Percentiles rank a stretch among this genome's conserved stretches.
Conservation (phyloP, 2,113 vertebrate genomes). For the Notothenia rossii region DNA sequence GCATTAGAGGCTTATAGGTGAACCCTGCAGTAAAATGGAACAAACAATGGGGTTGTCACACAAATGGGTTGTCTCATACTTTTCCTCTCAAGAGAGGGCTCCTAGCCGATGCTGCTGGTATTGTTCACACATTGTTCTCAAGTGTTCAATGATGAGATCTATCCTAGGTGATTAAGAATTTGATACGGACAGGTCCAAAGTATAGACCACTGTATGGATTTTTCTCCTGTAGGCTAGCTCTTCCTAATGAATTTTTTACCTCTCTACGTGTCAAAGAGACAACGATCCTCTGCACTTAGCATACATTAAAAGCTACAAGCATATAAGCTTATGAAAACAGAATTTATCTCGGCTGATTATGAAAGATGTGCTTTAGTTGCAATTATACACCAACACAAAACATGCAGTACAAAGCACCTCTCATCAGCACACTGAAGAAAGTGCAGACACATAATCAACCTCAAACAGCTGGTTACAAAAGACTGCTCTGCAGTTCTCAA, state of each 20-base stretch:
- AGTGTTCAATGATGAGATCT: conserved; percentile 63
- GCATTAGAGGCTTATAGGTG: conserved; percentile 61
- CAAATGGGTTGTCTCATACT: conserved; percentile 1
- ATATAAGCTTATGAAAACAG: conserved; percentile 37
- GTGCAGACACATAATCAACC: conserved; percentile 47
- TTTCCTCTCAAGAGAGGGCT: conserved; percentile 5
- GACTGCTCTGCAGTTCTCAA: conserved; percentile 52
- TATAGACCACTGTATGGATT: conserved; percentile 67
- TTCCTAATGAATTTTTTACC: conserved; percentile 69
- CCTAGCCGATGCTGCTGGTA: not conserved
- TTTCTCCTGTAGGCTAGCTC: conserved; percentile 56
- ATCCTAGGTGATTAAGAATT: conserved; percentile 52
- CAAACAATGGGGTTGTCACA: conserved; percentile 58
- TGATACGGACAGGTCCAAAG: conserved; percentile 47
- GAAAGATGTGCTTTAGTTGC: conserved; percentile 20
- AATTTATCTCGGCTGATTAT: conserved; percentile 7
- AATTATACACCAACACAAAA: conserved; percentile 23
- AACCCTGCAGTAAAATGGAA: conserved; percentile 51
- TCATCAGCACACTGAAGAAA: conserved; percentile 41
- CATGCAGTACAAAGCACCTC: conserved; percentile 15
- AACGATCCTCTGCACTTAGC: conserved; percentile 47
- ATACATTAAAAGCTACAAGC: conserved; percentile 41
- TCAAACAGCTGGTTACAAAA: conserved; percentile 64
- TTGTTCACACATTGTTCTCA: conserved; percentile 53
- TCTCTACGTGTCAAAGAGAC: conserved; percentile 52